Base-by-base conservation (phyloP, 1,140 invertebrate genomes). In the Trichoplusia ni region DNA sequence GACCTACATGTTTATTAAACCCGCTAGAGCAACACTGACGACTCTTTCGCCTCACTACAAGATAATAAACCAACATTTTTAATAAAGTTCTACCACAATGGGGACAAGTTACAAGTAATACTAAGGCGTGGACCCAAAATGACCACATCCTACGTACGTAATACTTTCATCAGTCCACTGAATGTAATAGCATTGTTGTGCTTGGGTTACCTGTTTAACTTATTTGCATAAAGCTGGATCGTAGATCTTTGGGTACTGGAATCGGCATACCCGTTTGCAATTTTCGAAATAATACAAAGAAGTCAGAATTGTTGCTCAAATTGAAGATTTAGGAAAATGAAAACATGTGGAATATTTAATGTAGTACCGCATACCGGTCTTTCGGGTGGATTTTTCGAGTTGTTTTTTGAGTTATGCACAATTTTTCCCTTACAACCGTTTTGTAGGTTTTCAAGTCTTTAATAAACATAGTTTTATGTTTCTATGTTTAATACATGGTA, bases 161-260 rank as follows among this genome's bases (percentile, higher is more conserved):
- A 47, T 60, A 47, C 27, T 60, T 60, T 60, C 40, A 60, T 46
- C 31, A 47, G n/a, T 46, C 19, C 37, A 35, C 56, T 23, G 31
- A 47, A 47, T 25, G 37, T 47, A 60, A 60, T 60, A 60, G 9
- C 42, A 46, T 37, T 46, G 31, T 47, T 47, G 37, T 37, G 18
- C 42, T 19, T 9, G 25, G 56, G 56, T 44, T 46, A 60, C 40
- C 56, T 47, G 56, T 47, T 46, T 25, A 46, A 60, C 56, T 60
- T 35, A 60, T 60, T 60, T 60, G 21, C 42, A 60, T 60, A 35
- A 46, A 47, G 29, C 29, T 60, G 16, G 35, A 35, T n/a, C 40
- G 7, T n/a, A 9, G 42, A 46, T 47, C 2, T 2, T 11, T 6
- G 2, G 8, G n/a, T n/a, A 4, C 56, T 60, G 11, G 56, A 60